These are phyloP conservation scores for Cettia cetti DNA, from an alignment of 2,113 vertebrate species.

Conservation along the genomic window DNA sequence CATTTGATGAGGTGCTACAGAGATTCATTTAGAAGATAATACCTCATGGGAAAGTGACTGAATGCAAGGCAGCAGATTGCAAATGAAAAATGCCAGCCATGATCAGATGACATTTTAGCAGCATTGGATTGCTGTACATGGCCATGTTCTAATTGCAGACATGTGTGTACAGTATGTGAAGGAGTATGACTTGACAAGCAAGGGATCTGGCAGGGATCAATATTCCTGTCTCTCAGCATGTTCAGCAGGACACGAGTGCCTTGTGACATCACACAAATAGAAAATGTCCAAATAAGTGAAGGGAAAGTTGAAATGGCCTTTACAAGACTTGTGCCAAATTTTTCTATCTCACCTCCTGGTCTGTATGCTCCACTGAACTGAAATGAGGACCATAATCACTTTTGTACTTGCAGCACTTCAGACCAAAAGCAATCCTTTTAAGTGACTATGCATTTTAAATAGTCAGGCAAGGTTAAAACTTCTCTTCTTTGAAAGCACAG, in stretches of 20 bases:
- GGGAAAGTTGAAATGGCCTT: background rate
- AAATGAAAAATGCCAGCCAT: background rate
- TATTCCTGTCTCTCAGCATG: background rate
- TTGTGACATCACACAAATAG: background rate
- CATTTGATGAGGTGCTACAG: constrained; percentile 44
- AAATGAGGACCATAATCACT: background rate
- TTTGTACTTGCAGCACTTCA: background rate
- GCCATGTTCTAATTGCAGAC: constrained; percentile 12
- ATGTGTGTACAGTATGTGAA: constrained; percentile 10
- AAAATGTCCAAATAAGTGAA: background rate
- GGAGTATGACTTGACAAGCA: constrained; percentile 6
- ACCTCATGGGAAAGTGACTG: constrained; percentile 43
- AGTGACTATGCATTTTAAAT: background rate
- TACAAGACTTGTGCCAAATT: background rate
- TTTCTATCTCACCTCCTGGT: background rate
- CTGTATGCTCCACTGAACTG: background rate
- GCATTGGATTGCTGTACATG: background rate
- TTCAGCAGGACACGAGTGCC: rapidly evolving
- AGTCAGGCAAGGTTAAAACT: background rate
- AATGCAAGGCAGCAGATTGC: background rate
- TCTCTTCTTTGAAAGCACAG: background rate
- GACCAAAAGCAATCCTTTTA: background rate
- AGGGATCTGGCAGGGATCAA: background rate
- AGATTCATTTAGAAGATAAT: constrained; percentile 34
- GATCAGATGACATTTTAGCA: constrained; percentile 1